Evolutionary conservation across 2,113 vertebrate genomes (phyloP).

Genomic region (Alligator mississippiensis): DNA sequence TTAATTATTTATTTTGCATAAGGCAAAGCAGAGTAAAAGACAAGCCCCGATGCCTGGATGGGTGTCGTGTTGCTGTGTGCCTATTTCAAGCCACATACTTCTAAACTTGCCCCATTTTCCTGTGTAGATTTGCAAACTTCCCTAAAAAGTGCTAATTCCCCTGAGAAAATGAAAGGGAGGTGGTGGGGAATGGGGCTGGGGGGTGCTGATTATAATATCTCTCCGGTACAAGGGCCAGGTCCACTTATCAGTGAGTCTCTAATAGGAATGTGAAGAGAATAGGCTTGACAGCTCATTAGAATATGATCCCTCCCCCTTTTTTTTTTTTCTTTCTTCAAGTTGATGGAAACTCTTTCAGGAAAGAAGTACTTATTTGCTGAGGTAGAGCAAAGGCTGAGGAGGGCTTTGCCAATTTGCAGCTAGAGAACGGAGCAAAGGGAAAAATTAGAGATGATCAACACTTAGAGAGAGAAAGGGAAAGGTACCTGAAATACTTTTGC

Average conservation of each 20-base stretch:
- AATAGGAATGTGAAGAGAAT: slow-evolving; percentile 75
- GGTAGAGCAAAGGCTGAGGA: slow-evolving; percentile 78
- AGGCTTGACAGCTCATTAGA: slow-evolving; percentile 70
- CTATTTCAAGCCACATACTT: not conserved
- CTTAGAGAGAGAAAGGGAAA: slow-evolving; percentile 47
- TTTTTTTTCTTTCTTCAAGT: slow-evolving; percentile 38
- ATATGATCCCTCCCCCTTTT: slow-evolving; percentile 64
- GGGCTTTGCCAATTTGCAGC: slow-evolving; percentile 74
- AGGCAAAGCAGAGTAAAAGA: not conserved
- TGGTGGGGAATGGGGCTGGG: slow-evolving; percentile 12
- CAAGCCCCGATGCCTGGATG: not conserved
- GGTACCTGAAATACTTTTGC: slow-evolving; percentile 5
- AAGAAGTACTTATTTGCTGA: slow-evolving; percentile 81
- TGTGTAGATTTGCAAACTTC: slow-evolving; percentile 4
- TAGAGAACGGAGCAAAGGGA: slow-evolving; percentile 59
- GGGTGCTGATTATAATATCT: slow-evolving; percentile 64
- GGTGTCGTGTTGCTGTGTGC: not conserved
- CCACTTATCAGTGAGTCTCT: slow-evolving; percentile 61
- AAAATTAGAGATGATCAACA: slow-evolving; percentile 1
- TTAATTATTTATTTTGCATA: rapidly evolving
- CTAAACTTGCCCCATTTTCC: not conserved
- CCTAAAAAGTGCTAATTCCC: slow-evolving; percentile 38
- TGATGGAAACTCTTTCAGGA: slow-evolving; percentile 72
- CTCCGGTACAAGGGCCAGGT: slow-evolving; percentile 66
- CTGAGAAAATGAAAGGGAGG: slow-evolving; percentile 41